Percentiles rank a stretch among this genome's conserved stretches.
Conservation (phyloP, 2,113 vertebrate species). For the Hippocampus guttulatus region DNA sequence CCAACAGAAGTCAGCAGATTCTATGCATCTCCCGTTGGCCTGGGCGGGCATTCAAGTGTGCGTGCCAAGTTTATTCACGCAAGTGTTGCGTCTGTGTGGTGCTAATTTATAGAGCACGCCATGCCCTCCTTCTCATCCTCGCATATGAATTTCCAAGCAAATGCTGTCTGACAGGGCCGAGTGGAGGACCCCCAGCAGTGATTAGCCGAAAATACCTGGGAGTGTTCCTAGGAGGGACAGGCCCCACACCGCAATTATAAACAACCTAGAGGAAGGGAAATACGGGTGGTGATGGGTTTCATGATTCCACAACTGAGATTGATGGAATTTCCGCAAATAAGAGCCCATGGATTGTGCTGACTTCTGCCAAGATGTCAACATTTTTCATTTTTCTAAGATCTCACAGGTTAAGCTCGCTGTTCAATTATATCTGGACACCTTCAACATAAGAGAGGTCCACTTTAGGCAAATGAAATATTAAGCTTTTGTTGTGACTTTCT, state of each 20-base stretch:
- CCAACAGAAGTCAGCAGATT: conserved; percentile 21
- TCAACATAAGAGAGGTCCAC: background rate
- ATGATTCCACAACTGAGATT: conserved; percentile 9
- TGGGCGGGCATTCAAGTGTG: background rate
- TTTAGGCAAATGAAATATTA: background rate
- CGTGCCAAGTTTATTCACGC: conserved; percentile 21
- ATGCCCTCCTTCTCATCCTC: conserved; percentile 35
- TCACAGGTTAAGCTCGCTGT: background rate
- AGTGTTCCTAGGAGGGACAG: conserved; percentile 57
- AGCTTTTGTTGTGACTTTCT: background rate
- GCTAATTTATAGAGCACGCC: conserved; percentile 24
- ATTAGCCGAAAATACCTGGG: conserved; percentile 64
- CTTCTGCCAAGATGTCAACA: background rate
- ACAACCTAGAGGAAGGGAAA: conserved; percentile 33
- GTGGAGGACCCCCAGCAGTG: conserved; percentile 61
- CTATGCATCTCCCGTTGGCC: conserved; percentile 9
- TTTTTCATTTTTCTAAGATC: background rate
- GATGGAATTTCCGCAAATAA: background rate
- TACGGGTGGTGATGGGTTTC: background rate
- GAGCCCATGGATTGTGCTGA: background rate
- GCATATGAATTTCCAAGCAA: conserved; percentile 64
- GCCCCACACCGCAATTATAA: conserved; percentile 43
- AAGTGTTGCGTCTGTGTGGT: conserved; percentile 23
- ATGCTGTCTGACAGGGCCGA: conserved; percentile 59
- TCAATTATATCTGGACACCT: background rate